Evolutionary conservation across 2,113 vertebrate genomes (phyloP).

Genomic region (Oryzias curvinotus): DNA sequence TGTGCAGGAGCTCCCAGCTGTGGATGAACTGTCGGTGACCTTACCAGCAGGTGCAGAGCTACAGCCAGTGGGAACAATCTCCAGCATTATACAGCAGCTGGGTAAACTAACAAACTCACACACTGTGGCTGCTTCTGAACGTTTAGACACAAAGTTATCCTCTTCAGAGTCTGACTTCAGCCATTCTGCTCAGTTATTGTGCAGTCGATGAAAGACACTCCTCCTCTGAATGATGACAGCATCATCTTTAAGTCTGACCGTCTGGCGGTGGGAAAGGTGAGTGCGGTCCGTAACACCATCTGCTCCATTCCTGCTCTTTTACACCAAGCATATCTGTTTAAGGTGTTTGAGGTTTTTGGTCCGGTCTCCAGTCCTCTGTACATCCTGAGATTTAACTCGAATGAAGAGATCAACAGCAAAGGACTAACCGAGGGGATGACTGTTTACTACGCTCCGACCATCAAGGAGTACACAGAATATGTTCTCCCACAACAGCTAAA

Average conservation of each 20-base stretch:
- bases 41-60: slow-evolving; percentile 84
- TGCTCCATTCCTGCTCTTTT: not conserved
- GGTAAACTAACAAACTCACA: slow-evolving; percentile 65
- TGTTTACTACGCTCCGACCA: slow-evolving; percentile 86
- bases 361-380: slow-evolving; percentile 92
- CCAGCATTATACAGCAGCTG: slow-evolving; percentile 86
- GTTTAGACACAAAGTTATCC: not conserved
- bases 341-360: slow-evolving; percentile 97
- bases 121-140: not conserved
- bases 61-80: slow-evolving; percentile 83
- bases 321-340: slow-evolving; percentile 18
- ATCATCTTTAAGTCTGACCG: slow-evolving; percentile 85
- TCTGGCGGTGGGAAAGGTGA: slow-evolving; percentile 85
- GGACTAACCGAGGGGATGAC: slow-evolving; percentile 79
- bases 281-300: slow-evolving; percentile 12
- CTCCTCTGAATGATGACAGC: slow-evolving; percentile 88
- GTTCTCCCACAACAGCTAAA: slow-evolving; percentile 86
- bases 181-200: slow-evolving; percentile 80
- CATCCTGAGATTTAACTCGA: slow-evolving; percentile 86
- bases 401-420: slow-evolving; percentile 81
- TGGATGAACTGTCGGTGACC: slow-evolving; percentile 80
- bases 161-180: not conserved
- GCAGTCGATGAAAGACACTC: slow-evolving; percentile 84
- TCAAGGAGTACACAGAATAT: slow-evolving; percentile 89
- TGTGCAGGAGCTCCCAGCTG: slow-evolving; percentile 82